Percentiles rank a stretch among this genome's conserved stretches.
phyloP scores from a whole-genome alignment of 2,113 vertebrate genomes.

The Eidolon helvum region DNA sequence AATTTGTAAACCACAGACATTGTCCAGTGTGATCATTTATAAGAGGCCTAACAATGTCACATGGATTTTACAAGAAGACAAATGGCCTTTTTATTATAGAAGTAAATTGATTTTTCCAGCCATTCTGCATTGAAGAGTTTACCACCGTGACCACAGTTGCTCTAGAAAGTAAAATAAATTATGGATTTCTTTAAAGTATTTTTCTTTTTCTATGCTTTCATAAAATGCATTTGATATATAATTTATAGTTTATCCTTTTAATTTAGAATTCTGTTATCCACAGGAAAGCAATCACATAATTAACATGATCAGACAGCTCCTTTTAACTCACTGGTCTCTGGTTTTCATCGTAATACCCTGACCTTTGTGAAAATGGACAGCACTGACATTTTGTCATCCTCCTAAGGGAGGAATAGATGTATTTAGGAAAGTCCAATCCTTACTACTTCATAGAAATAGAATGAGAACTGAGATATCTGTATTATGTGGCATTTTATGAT shows the following conservation, averaged over 20 bases:
- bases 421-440: background rate
- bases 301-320: slow-evolving; percentile 3
- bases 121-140: slow-evolving; percentile 18
- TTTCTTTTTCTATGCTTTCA: background rate
- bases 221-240: background rate
- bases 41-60: background rate
- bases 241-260: slow-evolving; percentile 20
- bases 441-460: background rate
- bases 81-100: slow-evolving; percentile 66
- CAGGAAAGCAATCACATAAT: slow-evolving; percentile 6
- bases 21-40: background rate
- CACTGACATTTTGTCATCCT: background rate
- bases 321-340: background rate
- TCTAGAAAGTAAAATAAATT: slow-evolving; percentile 58
- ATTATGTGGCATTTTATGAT: slow-evolving; percentile 17
- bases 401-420: background rate
- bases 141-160: slow-evolving; percentile 45
- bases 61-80: slow-evolving; percentile 36
- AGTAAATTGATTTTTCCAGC: slow-evolving; percentile 67
- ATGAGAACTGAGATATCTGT: background rate
- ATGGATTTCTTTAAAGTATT: slow-evolving; percentile 11
- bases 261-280: background rate
- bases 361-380: slow-evolving; percentile 55
- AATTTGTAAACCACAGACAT: slow-evolving; percentile 73
- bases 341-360: slow-evolving; percentile 3